Percentiles rank a stretch among this genome's conserved stretches.
phyloP scores from a whole-genome alignment of 2,797 vertebrate genomes.

The Nannoperca obscura region DNA sequence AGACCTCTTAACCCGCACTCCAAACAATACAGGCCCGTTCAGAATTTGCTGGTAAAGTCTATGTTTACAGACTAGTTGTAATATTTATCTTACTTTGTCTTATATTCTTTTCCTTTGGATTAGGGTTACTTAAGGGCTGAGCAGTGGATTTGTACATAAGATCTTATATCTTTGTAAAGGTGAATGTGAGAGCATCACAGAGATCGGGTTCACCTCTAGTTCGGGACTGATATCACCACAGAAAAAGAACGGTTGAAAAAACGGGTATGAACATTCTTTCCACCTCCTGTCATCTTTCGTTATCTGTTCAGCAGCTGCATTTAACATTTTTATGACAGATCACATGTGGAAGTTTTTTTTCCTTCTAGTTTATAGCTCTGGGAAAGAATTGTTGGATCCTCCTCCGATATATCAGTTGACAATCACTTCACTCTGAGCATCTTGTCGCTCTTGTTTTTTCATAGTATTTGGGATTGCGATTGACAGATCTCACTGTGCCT shows the following conservation, averaged over 20 bases:
- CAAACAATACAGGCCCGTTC: background rate
- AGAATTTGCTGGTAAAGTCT: background rate
- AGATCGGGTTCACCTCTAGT: background rate
- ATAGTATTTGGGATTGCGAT: conserved; percentile 29
- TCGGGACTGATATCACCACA: background rate
- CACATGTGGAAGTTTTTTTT: background rate
- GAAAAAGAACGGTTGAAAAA: background rate
- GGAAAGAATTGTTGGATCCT: conserved; percentile 32
- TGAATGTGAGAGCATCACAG: conserved; percentile 2
- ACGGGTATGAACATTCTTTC: background rate
- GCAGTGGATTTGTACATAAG: background rate
- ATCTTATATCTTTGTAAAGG: background rate
- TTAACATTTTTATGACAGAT: conserved; percentile 14
- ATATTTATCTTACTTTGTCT: conserved; percentile 5
- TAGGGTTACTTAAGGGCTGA: background rate
- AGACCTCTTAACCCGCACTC: background rate
- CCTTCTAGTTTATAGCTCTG: conserved; percentile 20
- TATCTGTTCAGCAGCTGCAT: conserved; percentile 23
- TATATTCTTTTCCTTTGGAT: background rate
- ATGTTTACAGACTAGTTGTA: conserved; percentile 1
- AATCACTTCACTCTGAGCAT: conserved; percentile 57
- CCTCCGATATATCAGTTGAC: conserved; percentile 48
- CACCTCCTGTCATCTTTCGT: background rate
- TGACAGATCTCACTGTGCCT: conserved; percentile 72
- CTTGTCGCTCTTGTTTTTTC: conserved; percentile 45